A percentile compares a stretch with the other conserved stretches of the same genome.
Conservation (phyloP, 1,140 invertebrate species). For the Daktulosphaira vitifoliae region DNA sequence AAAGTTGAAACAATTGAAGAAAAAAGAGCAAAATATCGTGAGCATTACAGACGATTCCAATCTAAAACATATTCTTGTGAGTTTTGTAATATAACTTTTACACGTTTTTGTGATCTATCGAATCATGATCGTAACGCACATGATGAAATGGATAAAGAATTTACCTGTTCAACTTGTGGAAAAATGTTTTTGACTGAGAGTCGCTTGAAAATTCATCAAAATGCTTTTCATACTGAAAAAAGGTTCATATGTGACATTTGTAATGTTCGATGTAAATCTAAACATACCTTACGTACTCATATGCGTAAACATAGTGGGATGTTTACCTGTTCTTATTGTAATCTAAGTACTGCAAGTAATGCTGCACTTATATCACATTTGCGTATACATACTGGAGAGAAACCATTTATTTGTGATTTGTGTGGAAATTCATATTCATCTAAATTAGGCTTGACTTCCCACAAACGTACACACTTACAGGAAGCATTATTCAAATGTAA, state of each 20-base stretch:
- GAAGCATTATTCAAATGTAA: constrained; percentile 88
- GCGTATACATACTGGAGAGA: constrained; percentile 24
- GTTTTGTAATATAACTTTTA: constrained; percentile 12
- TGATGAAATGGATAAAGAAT: constrained; percentile 24
- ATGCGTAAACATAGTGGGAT: constrained; percentile 27
- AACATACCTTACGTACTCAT: constrained; percentile 19
- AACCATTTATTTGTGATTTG: constrained; percentile 21
- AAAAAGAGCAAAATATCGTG: constrained; percentile 18
- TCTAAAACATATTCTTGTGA: constrained; percentile 25
- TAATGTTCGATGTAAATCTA: constrained; percentile 16
- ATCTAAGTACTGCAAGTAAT: constrained; percentile 16
- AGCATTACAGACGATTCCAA: constrained; percentile 29
- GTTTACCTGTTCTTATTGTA: constrained; percentile 18
- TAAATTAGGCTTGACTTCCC: constrained; percentile 17
- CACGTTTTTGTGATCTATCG: constrained; percentile 27
- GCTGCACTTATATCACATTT: constrained; percentile 14
- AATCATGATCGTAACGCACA: constrained; percentile 27
- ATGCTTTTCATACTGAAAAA: constrained; percentile 21
- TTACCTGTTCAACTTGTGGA: constrained; percentile 11
- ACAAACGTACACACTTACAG: constrained; percentile 19
- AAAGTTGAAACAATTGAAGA: constrained; percentile 6
- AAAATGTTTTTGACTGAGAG: constrained; percentile 24
- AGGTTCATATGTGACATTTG: constrained; percentile 24
- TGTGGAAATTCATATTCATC: constrained; percentile 29
- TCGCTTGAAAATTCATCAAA: constrained; percentile 17